Evolutionary conservation across 2,797 vertebrate genomes (phyloP), one percentile per base, ranked within the genome.

Genomic region (Gymnothorax reevesii): DNA sequence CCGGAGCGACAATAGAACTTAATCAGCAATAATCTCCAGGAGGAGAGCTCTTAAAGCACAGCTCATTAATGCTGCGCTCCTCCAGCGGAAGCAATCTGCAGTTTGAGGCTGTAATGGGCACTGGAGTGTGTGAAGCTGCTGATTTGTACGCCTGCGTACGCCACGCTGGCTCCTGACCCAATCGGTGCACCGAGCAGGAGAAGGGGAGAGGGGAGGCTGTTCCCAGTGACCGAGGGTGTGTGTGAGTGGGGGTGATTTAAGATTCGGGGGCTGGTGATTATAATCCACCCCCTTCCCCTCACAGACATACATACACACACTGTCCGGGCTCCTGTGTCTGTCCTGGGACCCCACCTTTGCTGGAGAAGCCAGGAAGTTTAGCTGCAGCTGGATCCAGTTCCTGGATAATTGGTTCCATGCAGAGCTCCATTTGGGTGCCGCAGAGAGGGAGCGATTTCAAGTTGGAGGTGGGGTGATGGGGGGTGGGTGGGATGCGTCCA

Each of bases 341-440:
- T 4, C 20, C 9, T 9, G 25, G 57, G 57, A 80, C n/a, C 25
- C 64, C 60, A 69, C 7, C 57, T 22, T 66, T 10, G 33, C 27
- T 83, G 83, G 64, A n/a, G 27, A 8, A 54, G 55, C 12, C 57
- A 66, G 60, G 64, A 27, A 20, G 75, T 3, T 42, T 52, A 0
- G 5, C 59, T 66, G 62, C 60, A 82, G 86, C 77, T 73, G 84
- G 77, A 73, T 7, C 59, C 49, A 82, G n/a, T 84, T 62, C 75
- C 57, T 15, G 75, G 13, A 12, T 86, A 86, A 86, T 82, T 86
- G 85, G 49, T 86, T 82, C 79, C 85, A 86, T 77, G 80, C 57
- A 86, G 77, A n/a, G 52, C 85, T 54, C 57, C 10, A 62, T n/a
- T 62, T 79, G 54, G 59, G 33, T 42, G 33, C 33, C 33, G 33